Percentiles rank a stretch among this genome's conserved stretches.
phyloP scores from a whole-genome alignment of 2,888 invertebrate species.

The Augochlorella aurata region DNA sequence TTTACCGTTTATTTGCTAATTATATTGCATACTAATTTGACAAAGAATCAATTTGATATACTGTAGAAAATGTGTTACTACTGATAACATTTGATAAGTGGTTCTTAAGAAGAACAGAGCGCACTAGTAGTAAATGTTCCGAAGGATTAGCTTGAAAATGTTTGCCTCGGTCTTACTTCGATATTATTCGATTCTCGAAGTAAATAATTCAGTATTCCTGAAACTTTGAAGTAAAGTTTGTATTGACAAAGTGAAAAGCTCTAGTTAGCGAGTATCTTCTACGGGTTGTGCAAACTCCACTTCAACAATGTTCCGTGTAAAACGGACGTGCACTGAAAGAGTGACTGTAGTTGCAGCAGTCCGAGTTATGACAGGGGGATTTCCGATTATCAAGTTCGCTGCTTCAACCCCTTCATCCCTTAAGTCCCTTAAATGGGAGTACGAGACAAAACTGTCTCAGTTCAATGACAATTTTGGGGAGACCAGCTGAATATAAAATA shows the following conservation, averaged over 20 bases:
- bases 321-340: slow-evolving; percentile 34
- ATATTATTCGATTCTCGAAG: slow-evolving; percentile 8
- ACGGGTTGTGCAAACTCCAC: slow-evolving; percentile 25
- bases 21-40: too few relatives aligned
- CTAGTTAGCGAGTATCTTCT: slow-evolving; percentile 25
- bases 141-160: background rate
- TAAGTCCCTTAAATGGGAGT: slow-evolving; percentile 16
- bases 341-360: slow-evolving; percentile 33
- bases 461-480: too few relatives aligned
- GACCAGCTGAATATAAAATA: too few relatives aligned
- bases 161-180: slow-evolving; percentile 15
- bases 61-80: too few relatives aligned
- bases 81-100: too few relatives aligned
- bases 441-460: background rate
- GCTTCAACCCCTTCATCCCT: slow-evolving; percentile 22
- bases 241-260: slow-evolving; percentile 43
- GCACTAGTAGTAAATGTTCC: too few relatives aligned
- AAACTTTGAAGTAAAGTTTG: slow-evolving; percentile 28
- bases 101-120: too few relatives aligned
- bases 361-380: slow-evolving; percentile 46
- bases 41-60: too few relatives aligned
- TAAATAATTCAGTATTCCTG: slow-evolving; percentile 27
- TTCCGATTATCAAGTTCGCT: slow-evolving; percentile 57
- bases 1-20: too few relatives aligned
- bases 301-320: slow-evolving; percentile 10